Percentiles rank a stretch among this genome's conserved stretches.
Conservation (phyloP, 1,140 invertebrate genomes). For the Drosophila fuyamai region DNA sequence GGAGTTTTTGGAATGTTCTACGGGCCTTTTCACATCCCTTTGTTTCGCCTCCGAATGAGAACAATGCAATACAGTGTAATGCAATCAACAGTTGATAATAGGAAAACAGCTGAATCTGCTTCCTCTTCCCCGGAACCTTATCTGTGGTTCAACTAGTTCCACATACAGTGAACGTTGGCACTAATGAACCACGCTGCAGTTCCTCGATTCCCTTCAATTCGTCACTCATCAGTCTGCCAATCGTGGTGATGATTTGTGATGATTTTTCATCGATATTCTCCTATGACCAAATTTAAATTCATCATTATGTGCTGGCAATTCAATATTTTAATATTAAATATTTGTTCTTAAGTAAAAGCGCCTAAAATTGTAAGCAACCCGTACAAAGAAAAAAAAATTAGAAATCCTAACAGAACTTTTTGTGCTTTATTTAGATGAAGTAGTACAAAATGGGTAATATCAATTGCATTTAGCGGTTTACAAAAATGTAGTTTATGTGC, state of each 20-base stretch:
- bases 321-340: no score
- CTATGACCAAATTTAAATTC: no score
- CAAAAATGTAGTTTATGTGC: background rate
- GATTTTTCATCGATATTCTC: no score
- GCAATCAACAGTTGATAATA: conserved; percentile 43
- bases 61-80: conserved; percentile 19
- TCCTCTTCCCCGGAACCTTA: background rate
- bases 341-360: no score
- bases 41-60: conserved; percentile 20
- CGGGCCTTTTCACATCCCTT: conserved; percentile 61
- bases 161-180: background rate
- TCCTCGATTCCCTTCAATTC: no score
- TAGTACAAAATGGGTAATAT: conserved; percentile 1
- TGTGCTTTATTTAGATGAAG: conserved; percentile 4
- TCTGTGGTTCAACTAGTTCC: conserved; percentile 3
- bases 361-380: no score
- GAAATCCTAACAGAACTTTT: conserved; percentile 6
- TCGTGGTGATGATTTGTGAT: no score
- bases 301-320: no score
- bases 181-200: background rate
- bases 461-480: background rate
- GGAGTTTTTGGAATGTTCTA: conserved; percentile 32
- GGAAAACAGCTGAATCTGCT: conserved; percentile 22
- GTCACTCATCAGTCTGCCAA: no score
- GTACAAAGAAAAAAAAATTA: no score